Percentiles rank a stretch among this genome's conserved stretches.
These are phyloP conservation scores for Bubalus kerabau DNA, from an alignment of 2,113 vertebrate genomes.

Conservation along the genomic window DNA sequence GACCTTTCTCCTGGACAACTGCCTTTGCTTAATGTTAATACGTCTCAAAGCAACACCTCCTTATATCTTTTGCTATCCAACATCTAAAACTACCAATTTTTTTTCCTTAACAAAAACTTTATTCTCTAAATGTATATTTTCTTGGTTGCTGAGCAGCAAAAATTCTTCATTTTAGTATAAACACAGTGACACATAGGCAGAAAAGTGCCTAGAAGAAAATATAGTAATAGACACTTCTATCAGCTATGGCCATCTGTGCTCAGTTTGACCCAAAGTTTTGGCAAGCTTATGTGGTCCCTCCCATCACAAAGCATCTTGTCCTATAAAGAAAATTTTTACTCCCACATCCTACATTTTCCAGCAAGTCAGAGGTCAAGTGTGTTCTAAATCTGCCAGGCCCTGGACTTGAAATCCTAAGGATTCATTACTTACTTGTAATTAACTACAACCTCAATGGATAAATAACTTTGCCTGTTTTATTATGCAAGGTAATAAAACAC, in stretches of 20 bases:
- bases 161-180: background rate
- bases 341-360: conserved; percentile 70
- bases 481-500: conserved; percentile 43
- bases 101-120: background rate
- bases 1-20: background rate
- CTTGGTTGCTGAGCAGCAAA: background rate
- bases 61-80: background rate
- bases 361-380: conserved; percentile 6
- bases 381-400: conserved; percentile 23
- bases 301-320: conserved; percentile 65
- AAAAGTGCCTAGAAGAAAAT: conserved; percentile 36
- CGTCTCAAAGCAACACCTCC: background rate
- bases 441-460: background rate
- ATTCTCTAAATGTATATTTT: conserved; percentile 22
- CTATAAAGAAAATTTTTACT: conserved; percentile 63
- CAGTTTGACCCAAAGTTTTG: conserved; percentile 73
- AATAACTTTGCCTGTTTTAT: background rate
- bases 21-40: background rate
- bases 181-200: background rate
- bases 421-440: conserved; percentile 28
- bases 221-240: conserved; percentile 81
- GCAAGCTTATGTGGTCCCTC: conserved; percentile 55
- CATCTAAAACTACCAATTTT: no score
- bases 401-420: conserved; percentile 36
- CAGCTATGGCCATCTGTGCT: conserved; percentile 82